Base-by-base conservation (phyloP, 92 coral and sea anemone species). In the Zoanthus sociatus region DNA sequence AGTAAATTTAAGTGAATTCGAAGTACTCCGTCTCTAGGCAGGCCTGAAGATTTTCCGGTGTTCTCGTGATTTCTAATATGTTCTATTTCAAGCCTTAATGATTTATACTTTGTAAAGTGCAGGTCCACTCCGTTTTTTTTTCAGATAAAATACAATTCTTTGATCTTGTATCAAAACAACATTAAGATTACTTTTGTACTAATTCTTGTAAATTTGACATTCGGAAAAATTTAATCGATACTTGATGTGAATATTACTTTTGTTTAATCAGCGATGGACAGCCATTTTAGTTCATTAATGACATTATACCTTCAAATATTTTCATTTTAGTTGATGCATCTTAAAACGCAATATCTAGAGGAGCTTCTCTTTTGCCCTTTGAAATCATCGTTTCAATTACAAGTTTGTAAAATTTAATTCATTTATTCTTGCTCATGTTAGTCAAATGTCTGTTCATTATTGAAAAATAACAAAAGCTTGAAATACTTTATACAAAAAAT, bases 51-150 rank as follows among this genome's bases (percentile, higher is more conserved):
- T 44, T 46, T 21, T 15, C 60, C 56, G 60, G 85, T 16, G 10
- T 46, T 42, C 44, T 64, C 51, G 51, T 77, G 11, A 21, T 63
- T 12, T 81, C 51, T 66, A 17, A 53, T 15, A 53, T 26, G 64
- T 33, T 66, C 1, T 45, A 45, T 50, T 45, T 50, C 46, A 81
- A 81, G 7, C 61, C 10, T 63, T 16, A 81, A 47, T 20, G 45
- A 14, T 81, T 81, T 64, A 81, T 81, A 48, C 13, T 66, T 66
- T 14, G 61, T 81, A 63, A 20, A 66, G 73, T 81, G 73, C 46
- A 21, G 76, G 85, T 64, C 45, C 73, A 66, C 85, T 45, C 10
- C 17, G 56, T 11, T 66, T 48, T 42, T 66, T 42, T n/a, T 71
- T 60, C 20, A 37, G 16, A 64, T 58, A 7, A n/a, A 37, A 32